Percentiles rank a stretch among this genome's conserved stretches.
Conservation (phyloP, 1,140 invertebrate species). For the Lepeophtheirus salmonis region DNA sequence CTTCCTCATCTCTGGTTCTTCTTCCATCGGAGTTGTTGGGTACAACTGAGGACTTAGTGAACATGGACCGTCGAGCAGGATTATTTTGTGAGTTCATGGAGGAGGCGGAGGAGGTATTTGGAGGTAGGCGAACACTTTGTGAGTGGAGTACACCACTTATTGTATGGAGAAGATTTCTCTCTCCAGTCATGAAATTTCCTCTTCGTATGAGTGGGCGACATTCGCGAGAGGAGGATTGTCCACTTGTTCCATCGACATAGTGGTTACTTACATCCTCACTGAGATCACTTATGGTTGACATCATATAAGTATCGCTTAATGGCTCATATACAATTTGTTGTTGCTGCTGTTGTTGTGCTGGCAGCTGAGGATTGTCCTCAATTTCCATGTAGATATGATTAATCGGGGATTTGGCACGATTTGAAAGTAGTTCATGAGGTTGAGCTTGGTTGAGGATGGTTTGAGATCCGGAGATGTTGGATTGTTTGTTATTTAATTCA, state of each 20-base stretch:
- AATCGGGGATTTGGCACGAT: constrained; percentile 13
- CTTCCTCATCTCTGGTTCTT: too few species aligned
- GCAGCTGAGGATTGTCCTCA: constrained; percentile 2
- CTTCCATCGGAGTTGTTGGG: not conserved
- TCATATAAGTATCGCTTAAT: constrained; percentile 17
- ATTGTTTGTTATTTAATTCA: too few species aligned
- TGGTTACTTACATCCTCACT: constrained; percentile 13
- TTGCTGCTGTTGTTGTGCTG: not conserved
- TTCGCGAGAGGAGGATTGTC: constrained; percentile 13
- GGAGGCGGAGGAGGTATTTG: not conserved
- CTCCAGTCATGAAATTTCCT: not conserved
- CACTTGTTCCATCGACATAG: not conserved
- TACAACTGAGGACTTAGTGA: not conserved
- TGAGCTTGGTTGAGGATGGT: not conserved
- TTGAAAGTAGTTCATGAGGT: not conserved
- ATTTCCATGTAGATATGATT: constrained; percentile 19
- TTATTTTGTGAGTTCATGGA: too few species aligned
- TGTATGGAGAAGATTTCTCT: not conserved
- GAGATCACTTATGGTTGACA: constrained; percentile 16
- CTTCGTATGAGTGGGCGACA: constrained; percentile 1
- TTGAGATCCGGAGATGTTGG: too few species aligned
- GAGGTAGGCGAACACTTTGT: constrained; percentile 2
- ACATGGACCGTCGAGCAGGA: constrained; percentile 4
- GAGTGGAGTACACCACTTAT: constrained; percentile 15
- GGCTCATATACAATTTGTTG: constrained; percentile 9